phyloP scores from a whole-genome alignment of 2,888 invertebrate genomes.

The Apodemia mormo region DNA sequence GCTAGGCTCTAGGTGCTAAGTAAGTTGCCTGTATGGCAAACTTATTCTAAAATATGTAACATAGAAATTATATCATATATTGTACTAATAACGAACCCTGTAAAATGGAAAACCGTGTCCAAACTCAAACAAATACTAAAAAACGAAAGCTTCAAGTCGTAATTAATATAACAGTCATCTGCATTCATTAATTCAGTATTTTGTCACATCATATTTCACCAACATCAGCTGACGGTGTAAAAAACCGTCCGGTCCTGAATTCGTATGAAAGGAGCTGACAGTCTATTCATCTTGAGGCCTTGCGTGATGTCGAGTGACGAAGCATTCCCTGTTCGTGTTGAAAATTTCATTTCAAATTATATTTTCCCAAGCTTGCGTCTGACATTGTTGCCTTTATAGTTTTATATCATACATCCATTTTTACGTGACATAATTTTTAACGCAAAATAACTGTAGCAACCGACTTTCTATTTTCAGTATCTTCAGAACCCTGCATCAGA shows the following conservation, averaged over 20 bases:
- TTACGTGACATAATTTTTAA: no score
- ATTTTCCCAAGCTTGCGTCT: conserved; percentile 1
- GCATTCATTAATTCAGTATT: conserved; percentile 60
- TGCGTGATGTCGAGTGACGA: conserved; percentile 20
- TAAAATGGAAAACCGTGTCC: conserved; percentile 13
- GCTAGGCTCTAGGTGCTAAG: no score
- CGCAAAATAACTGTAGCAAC: no score
- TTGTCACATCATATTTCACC: conserved; percentile 58
- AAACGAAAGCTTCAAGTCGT: conserved; percentile 29
- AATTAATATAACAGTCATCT: conserved; percentile 57
- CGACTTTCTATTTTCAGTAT: no score
- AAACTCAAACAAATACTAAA: conserved; percentile 11
- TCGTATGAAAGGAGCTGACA: conserved; percentile 47
- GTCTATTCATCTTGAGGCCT: conserved; percentile 52
- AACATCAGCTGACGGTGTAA: conserved; percentile 45
- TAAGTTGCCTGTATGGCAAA: no score
- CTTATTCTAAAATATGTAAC: no score
- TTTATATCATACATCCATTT: neutral
- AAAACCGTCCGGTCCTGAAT: conserved; percentile 36
- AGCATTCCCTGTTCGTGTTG: conserved; percentile 9
- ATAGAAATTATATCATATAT: neutral
- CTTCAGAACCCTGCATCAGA: no score
- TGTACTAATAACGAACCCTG: neutral
- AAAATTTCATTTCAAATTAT: conserved; percentile 16
- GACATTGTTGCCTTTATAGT: neutral